These are phyloP conservation scores for Gavialis gangeticus DNA, from an alignment of 2,113 vertebrate genomes.

Conservation along the genomic window DNA sequence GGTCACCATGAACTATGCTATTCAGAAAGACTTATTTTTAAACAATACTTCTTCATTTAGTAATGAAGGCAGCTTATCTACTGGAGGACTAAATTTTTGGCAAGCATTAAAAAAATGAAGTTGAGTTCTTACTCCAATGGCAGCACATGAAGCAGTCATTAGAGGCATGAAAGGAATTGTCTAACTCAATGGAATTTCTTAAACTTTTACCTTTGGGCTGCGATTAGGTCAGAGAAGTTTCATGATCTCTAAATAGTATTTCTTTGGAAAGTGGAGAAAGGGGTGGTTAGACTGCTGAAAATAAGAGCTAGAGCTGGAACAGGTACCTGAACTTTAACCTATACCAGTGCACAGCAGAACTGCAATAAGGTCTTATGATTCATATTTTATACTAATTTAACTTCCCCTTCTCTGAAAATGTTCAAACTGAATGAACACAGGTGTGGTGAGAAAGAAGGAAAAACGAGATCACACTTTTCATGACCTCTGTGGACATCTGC, in stretches of 20 bases:
- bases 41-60: not conserved
- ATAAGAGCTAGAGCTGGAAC: not conserved
- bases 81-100: not conserved
- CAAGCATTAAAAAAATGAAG: not conserved
- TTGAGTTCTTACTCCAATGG: not conserved
- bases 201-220: conserved; percentile 26
- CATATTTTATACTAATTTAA: not conserved
- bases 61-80: not conserved
- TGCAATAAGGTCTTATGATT: not conserved
- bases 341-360: not conserved
- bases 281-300: not conserved
- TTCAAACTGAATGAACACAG: not conserved
- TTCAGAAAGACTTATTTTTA: not conserved
- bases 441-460: not conserved
- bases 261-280: conserved; percentile 47
- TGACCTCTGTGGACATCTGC: not conserved
- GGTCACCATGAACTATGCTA: not conserved
- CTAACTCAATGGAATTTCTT: conserved; percentile 5
- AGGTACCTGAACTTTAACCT: not conserved
- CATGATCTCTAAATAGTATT: not conserved
- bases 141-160: not conserved
- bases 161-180: not conserved
- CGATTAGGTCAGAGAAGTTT: conserved; percentile 18
- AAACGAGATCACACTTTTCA: not conserved
- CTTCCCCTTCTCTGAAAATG: not conserved